Conservation (phyloP, 2,113 vertebrate genomes). For the Reinhardtius hippoglossoides region DNA sequence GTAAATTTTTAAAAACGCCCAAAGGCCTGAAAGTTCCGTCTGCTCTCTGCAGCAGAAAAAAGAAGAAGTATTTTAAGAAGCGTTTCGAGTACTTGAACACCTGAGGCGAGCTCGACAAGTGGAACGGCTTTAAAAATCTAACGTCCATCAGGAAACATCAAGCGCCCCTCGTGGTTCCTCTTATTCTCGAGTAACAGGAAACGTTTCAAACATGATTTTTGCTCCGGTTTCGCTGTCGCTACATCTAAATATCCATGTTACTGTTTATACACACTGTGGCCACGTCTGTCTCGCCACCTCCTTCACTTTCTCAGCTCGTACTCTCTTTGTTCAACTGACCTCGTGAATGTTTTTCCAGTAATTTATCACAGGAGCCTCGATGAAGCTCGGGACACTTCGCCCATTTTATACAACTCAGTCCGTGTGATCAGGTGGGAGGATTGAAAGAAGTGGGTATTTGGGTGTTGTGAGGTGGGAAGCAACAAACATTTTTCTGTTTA, state of each 20-base stretch:
- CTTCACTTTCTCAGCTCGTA: background rate
- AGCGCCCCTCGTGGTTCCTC: conserved; percentile 22
- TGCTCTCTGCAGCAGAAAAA: conserved; percentile 45
- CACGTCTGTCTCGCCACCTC: background rate
- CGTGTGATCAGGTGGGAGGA: background rate
- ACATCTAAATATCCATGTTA: conserved; percentile 14
- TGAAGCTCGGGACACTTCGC: conserved; percentile 1
- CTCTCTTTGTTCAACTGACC: conserved; percentile 3
- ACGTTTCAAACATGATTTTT: conserved; percentile 44
- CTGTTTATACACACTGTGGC: conserved; percentile 45
- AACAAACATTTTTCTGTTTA: background rate
- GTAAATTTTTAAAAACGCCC: conserved; percentile 81
- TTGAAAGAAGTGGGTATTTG: background rate
- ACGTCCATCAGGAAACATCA: conserved; percentile 46
- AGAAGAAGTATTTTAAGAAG: conserved; percentile 26
- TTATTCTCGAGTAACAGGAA: conserved; percentile 34
- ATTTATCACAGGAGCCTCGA: background rate
- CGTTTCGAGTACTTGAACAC: conserved; percentile 27
- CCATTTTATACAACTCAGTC: background rate
- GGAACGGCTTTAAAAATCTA: conserved; percentile 53
- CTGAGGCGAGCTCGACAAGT: conserved; percentile 51
- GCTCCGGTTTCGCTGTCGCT: conserved; percentile 33
- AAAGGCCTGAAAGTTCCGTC: conserved; percentile 65
- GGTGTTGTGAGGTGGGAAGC: background rate
- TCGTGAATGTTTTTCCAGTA: background rate